These are phyloP conservation scores for Motacilla tschutschensis DNA, from an alignment of 2,113 vertebrate genomes.

Conservation along the genomic window DNA sequence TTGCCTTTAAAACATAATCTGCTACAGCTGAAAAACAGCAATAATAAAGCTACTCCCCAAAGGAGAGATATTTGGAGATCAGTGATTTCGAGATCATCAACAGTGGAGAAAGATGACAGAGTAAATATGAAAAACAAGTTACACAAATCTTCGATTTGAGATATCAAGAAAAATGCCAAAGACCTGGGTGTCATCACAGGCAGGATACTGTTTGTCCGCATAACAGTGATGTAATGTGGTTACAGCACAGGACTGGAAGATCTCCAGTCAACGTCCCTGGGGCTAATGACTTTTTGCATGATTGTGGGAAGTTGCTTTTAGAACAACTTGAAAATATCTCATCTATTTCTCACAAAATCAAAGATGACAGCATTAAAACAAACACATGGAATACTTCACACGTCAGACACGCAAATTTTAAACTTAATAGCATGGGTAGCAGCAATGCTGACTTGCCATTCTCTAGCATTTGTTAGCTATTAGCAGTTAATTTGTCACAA, in stretches of 20 bases:
- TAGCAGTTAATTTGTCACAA: not conserved
- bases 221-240: not conserved
- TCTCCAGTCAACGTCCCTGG: not conserved
- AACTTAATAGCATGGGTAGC: not conserved
- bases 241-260: slow-evolving; percentile 16
- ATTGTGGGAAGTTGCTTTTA: not conserved
- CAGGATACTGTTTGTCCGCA: not conserved
- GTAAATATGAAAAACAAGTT: slow-evolving; percentile 22
- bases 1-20: not conserved
- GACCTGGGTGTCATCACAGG: not conserved
- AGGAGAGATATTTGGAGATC: not conserved
- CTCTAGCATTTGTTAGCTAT: not conserved
- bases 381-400: not conserved
- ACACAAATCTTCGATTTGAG: not conserved
- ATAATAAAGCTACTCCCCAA: not conserved
- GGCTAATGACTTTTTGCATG: not conserved
- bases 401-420: not conserved
- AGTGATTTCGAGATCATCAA: not conserved
- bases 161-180: slow-evolving; percentile 8
- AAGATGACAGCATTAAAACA: slow-evolving; percentile 14
- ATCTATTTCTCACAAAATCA: not conserved
- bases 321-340: not conserved
- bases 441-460: not conserved
- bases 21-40: not conserved
- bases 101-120: not conserved